Percentiles rank a stretch among this genome's conserved stretches.
Conservation (phyloP, 2,888 invertebrate species). For the Drosophila villosipedis region DNA sequence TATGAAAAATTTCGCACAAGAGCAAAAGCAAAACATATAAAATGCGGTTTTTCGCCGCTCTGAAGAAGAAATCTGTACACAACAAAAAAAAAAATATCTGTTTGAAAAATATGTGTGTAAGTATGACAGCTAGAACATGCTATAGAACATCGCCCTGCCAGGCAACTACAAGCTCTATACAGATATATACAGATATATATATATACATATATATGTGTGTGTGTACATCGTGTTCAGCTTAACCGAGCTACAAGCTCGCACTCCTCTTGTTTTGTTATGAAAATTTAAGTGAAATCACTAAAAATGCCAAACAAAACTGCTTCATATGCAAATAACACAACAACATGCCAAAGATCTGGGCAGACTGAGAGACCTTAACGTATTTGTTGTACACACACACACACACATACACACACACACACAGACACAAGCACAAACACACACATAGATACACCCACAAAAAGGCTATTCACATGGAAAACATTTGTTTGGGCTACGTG, state of each 20-base stretch:
- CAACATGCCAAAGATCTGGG: slow-evolving; percentile 17
- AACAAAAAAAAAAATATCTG: slow-evolving; percentile 50
- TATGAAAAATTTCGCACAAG: slow-evolving; percentile 70
- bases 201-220: not conserved
- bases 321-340: slow-evolving; percentile 59
- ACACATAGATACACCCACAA: not conserved
- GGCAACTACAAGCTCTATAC: not conserved
- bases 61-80: slow-evolving; percentile 53
- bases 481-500: slow-evolving; percentile 38
- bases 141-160: slow-evolving; percentile 20
- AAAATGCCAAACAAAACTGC: slow-evolving; percentile 77
- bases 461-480: slow-evolving; percentile 34
- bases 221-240: slow-evolving; percentile 38
- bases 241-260: slow-evolving; percentile 68
- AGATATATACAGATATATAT: not conserved
- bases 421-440: not conserved
- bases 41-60: slow-evolving; percentile 69
- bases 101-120: slow-evolving; percentile 59
- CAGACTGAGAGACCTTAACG: not conserved
- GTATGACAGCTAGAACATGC: slow-evolving; percentile 68
- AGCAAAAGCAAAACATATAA: slow-evolving; percentile 73
- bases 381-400: slow-evolving; percentile 16
- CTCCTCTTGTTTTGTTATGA: slow-evolving; percentile 77
- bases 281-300: slow-evolving; percentile 83
- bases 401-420: not conserved